Evolutionary conservation across 2,888 invertebrate genomes (phyloP), one percentile per base, ranked within the genome.

Genomic region (Cinara cedri): DNA sequence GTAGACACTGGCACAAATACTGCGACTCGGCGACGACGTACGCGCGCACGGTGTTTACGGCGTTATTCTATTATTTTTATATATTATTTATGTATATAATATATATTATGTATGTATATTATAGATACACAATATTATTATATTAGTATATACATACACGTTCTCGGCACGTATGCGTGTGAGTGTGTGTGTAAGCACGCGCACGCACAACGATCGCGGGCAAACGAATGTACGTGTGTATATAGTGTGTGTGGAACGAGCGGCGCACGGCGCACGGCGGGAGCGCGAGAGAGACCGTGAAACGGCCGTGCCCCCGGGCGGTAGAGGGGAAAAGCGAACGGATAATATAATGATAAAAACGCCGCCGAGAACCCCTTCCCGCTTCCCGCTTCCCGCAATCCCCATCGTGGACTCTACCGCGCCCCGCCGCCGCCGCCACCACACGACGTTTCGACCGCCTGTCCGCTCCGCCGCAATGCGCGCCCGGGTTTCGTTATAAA

Each of bases 401-500:
- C 16, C 13, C 1, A 3, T 46, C 74, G 54, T 55, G 34, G 26
- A n/a, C n/a, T n/a, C n/a, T n/a, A 34, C 34, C 34, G 34, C 3
- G 3, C 34, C 34, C 34, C 51, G 14, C 34, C 24, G 19, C 19
- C 21, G 54, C 46, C 21, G 55, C 10, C 42, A 44, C n/a, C n/a
- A n/a, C n/a, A n/a, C 54, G 42, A 9, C 44, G 46, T 3, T 42
- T 26, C 57, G 34, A 54, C 65, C 75, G 55, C 19, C 13, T 4
- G 75, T n/a, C 42, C 26, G 60, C 34, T 11, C 54, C 70, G 57
- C 60, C 71, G 44, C 55, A n/a, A n/a, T n/a, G 68, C 71, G 66
- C 51, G 62, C 54, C 55, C 63, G 24, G 46, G 68, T 34, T 68
- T 44, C 21, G 21, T 65, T 76, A 66, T 78, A 78, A 78, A 78